Evolutionary conservation across 2,888 invertebrate genomes (phyloP), one percentile per base, ranked within the genome.

Genomic region (Hydraecia micacea): DNA sequence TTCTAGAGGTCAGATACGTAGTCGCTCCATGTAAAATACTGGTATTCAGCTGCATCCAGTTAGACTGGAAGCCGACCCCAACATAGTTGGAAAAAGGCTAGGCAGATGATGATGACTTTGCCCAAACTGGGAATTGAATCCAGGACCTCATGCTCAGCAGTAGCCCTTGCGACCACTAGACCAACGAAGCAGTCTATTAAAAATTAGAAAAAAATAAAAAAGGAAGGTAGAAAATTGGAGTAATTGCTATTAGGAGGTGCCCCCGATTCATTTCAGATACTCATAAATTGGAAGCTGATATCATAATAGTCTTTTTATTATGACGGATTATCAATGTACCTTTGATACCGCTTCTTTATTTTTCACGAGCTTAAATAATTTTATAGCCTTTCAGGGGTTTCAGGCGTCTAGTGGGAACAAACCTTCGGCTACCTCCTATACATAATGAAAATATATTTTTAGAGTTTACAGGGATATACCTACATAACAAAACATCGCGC

Each of bases 271-370:
- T 89, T 87, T 85, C 74, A 85, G 84, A 80, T 82, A 85, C 86
- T 87, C 88, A 79, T 89, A 90, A 87, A 86, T 86, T 83, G 83
- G 72, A 81, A 87, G 84, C 75, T 81, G 83, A 83, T 86, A 87
- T 89, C 87, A 87, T 90, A 88, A 86, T 88, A 89, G 81, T 79
- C 39, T 86, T 87, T 90, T 88, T 88, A 86, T 81, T 83, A 90
- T 85, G 77, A 79, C 73, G 86, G 87, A 84, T 89, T 89, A 91
- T 87, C 87, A 87, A 85, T 88, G 84, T 77, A 84, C 86, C 81
- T 86, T 85, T 86, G 83, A 86, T 84, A 83, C 60, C 36, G 75
- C 75, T 71, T 79, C 84, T 84, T 87, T 84, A 86, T 89, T 85
- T 86, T 77, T 73, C 85, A 83, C 86, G 82, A 87, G 78, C 85